Evolutionary conservation across 1,140 invertebrate species (phyloP).

Genomic region (Drosophila subpulchrella): DNA sequence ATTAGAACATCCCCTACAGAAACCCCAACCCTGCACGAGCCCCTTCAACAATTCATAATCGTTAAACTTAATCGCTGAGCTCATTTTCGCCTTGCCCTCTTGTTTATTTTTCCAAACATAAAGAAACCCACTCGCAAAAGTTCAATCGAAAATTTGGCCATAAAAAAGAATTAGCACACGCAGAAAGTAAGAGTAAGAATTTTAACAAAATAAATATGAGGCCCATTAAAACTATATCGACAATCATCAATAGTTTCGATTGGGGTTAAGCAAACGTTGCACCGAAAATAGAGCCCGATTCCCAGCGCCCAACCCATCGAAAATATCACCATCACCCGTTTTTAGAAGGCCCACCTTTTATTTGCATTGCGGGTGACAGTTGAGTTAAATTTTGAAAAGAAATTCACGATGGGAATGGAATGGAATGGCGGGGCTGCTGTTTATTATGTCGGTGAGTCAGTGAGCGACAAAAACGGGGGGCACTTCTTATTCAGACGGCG

Average conservation of each 20-base stretch:
- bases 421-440: constrained; percentile 35
- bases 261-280: constrained; percentile 64
- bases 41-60: constrained; percentile 66
- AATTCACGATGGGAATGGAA: constrained; percentile 57
- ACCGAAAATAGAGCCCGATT: constrained; percentile 6
- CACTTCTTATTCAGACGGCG: constrained; percentile 73
- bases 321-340: not conserved
- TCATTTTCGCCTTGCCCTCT: constrained; percentile 37
- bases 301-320: constrained; percentile 3
- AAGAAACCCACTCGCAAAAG: constrained; percentile 58
- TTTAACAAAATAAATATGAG: constrained; percentile 70
- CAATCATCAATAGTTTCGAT: constrained; percentile 49
- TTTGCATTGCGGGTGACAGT: constrained; percentile 62
- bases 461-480: constrained; percentile 17
- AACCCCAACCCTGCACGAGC: constrained; percentile 31
- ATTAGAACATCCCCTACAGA: constrained; percentile 20
- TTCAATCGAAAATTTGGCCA: constrained; percentile 67
- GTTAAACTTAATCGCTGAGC: constrained; percentile 63
- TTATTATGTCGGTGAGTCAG: constrained; percentile 51
- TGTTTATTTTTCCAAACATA: constrained; percentile 67
- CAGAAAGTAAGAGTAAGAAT: constrained; percentile 56
- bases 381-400: constrained; percentile 70
- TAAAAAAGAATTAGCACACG: constrained; percentile 68
- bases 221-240: constrained; percentile 43
- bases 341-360: constrained; percentile 61